These are phyloP conservation scores for Rutilus rutilus DNA, from an alignment of 2,113 vertebrate species.

Conservation along the genomic window DNA sequence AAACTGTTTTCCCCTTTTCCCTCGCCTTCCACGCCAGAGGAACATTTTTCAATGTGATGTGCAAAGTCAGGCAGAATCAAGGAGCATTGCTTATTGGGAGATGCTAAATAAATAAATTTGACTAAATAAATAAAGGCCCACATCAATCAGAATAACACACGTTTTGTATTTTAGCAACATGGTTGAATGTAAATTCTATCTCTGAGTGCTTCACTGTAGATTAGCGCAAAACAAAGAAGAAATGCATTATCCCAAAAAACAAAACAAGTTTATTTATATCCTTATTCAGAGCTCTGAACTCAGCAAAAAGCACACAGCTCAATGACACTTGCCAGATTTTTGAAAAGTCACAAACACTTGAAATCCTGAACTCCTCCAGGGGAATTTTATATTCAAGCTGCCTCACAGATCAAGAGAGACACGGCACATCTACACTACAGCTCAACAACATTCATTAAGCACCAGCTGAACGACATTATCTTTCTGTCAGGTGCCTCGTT, in stretches of 20 bases:
- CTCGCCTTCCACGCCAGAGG: not conserved
- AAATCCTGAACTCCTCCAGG: constrained; percentile 10
- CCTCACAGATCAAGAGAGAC: not conserved
- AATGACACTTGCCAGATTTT: constrained; percentile 18
- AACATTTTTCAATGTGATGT: constrained; percentile 21
- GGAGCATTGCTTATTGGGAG: constrained; percentile 23
- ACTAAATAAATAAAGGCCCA: constrained; percentile 16
- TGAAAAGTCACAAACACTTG: constrained; percentile 1
- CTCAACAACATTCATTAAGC: constrained; percentile 5
- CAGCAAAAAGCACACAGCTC: not conserved
- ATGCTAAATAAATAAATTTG: constrained; percentile 9
- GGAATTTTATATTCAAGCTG: constrained; percentile 14
- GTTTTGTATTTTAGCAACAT: not conserved
- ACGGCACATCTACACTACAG: not conserved
- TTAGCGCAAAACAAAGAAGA: not conserved
- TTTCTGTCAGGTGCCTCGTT: not conserved
- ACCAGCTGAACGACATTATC: not conserved
- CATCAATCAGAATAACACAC: constrained; percentile 15
- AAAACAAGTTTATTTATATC: constrained; percentile 3
- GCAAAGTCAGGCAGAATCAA: constrained; percentile 17
- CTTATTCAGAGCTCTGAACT: constrained; percentile 2
- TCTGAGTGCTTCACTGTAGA: not conserved
- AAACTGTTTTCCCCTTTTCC: not conserved
- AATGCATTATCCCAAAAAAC: not conserved
- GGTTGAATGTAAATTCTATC: not conserved